Percentiles rank a stretch among this genome's conserved stretches.
phyloP scores from a whole-genome alignment of 2,113 vertebrate species.

The Plectropomus leopardus region DNA sequence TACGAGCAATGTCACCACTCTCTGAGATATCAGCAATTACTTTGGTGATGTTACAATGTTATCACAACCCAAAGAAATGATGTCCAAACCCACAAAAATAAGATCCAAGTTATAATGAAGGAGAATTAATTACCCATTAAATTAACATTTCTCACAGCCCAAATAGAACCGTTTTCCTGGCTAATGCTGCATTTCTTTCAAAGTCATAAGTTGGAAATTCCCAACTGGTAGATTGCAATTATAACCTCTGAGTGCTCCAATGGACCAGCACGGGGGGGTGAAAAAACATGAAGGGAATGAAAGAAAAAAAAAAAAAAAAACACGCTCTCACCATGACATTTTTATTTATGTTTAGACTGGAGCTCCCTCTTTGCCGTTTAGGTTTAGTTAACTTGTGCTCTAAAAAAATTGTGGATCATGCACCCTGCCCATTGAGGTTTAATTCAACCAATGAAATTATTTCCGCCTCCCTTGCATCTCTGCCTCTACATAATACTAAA shows the following conservation, averaged over 20 bases:
- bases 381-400: conserved; percentile 49
- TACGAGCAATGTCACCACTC: too few species aligned
- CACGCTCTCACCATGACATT: conserved; percentile 22
- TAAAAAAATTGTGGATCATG: conserved; percentile 24
- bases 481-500: conserved; percentile 44
- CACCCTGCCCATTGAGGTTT: conserved; percentile 51
- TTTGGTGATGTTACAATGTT: neutral
- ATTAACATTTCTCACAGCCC: conserved; percentile 37
- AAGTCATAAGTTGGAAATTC: conserved; percentile 55
- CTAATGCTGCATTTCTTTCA: conserved; percentile 30
- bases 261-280: conserved; percentile 19
- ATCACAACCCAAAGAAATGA: neutral
- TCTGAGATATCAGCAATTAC: neutral
- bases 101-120: conserved; percentile 15
- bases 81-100: conserved; percentile 17
- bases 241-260: conserved; percentile 48
- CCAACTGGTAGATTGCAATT: conserved; percentile 57
- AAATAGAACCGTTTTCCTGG: neutral
- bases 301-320: too few species aligned
- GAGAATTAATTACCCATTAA: conserved; percentile 59
- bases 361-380: conserved; percentile 21
- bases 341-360: conserved; percentile 26
- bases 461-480: conserved; percentile 58
- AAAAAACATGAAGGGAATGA: conserved; percentile 4
- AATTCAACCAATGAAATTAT: conserved; percentile 58